Evolutionary conservation across 2,888 invertebrate species (phyloP).

Genomic region (Archaeoteleia sp.): DNA sequence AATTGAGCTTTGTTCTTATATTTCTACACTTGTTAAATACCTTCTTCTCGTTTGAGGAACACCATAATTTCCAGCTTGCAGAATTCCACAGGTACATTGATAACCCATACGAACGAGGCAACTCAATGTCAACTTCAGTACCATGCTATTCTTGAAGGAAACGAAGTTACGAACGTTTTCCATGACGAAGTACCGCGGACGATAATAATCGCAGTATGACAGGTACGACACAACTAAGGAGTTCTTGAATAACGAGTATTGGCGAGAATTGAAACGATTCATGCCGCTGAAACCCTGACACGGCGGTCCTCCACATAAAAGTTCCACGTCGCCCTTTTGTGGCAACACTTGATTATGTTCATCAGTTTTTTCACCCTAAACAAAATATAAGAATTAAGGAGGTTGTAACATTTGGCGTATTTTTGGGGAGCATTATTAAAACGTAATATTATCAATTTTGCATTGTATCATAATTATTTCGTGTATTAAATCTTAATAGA

Average conservation of each 20-base stretch:
- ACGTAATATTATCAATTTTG: no score
- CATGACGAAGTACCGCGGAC: constrained; percentile 87
- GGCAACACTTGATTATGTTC: constrained; percentile 79
- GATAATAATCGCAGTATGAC: constrained; percentile 89
- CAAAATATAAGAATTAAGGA: no score
- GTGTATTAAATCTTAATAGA: no score
- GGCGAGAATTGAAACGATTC: constrained; percentile 90
- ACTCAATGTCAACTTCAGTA: constrained; percentile 85
- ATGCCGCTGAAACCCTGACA: constrained; percentile 94
- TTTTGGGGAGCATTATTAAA: no score
- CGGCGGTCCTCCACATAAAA: constrained; percentile 90
- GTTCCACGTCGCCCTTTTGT: constrained; percentile 86
- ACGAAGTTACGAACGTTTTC: constrained; percentile 93
- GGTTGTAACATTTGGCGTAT: no score
- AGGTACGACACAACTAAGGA: constrained; percentile 88
- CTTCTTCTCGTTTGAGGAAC: constrained; percentile 88
- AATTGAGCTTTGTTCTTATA: no score
- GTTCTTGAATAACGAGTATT: constrained; percentile 90
- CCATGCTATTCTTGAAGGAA: constrained; percentile 87
- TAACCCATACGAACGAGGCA: constrained; percentile 89
- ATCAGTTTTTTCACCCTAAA: constrained; percentile 76
- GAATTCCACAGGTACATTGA: constrained; percentile 89
- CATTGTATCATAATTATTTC: no score
- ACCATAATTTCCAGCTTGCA: constrained; percentile 91
- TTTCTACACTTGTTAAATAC: constrained; percentile 63